phyloP scores from a whole-genome alignment of 1,140 invertebrate genomes.

The Brachionus asplanchnoidis region DNA sequence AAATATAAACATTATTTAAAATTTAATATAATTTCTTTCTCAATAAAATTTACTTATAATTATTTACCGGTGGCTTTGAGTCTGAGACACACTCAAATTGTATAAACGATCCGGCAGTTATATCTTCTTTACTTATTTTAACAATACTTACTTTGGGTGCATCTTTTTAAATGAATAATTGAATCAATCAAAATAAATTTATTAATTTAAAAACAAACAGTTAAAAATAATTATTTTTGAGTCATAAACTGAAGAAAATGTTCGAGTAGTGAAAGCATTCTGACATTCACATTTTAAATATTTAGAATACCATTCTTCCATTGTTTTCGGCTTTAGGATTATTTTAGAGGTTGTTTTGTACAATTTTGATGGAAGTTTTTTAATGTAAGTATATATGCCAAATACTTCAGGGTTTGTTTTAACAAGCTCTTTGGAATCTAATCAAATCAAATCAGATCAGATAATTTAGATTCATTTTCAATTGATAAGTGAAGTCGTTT shows the following conservation, averaged over 20 bases:
- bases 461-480: too few relatives aligned
- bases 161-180: neutral
- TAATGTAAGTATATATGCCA: neutral
- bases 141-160: constrained; percentile 34
- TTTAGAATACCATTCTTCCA: constrained; percentile 18
- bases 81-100: constrained; percentile 38
- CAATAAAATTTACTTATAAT: neutral
- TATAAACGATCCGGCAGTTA: neutral
- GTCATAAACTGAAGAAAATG: neutral
- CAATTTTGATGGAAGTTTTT: constrained; percentile 10
- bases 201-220: neutral
- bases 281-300: constrained; percentile 35
- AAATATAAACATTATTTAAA: neutral
- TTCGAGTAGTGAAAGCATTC: neutral
- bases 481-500: too few relatives aligned
- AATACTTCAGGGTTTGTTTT: neutral
- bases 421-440: constrained; percentile 13
- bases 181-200: neutral
- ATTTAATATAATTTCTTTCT: neutral
- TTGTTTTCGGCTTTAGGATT: neutral
- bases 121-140: neutral
- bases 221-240: constrained; percentile 30
- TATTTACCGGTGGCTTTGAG: constrained; percentile 2
- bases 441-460: too few relatives aligned
- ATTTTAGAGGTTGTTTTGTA: constrained; percentile 25